Percentiles rank a stretch among this genome's conserved stretches.
Conservation (phyloP, 2,797 vertebrate genomes). For the Aphelocoma californica region DNA sequence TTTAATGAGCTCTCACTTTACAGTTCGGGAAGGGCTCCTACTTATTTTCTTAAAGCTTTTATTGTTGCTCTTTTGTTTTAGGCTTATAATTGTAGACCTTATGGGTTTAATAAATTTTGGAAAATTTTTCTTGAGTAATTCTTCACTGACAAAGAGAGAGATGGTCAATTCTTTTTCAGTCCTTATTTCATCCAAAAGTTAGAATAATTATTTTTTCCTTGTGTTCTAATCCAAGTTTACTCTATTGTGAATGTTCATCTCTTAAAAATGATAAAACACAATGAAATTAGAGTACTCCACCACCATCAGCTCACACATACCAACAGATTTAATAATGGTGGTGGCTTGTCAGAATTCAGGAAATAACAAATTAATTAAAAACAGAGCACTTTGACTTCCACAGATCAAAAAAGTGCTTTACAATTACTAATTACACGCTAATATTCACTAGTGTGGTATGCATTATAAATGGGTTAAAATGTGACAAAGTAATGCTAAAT, state of each 20-base stretch:
- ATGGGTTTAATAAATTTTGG: neutral
- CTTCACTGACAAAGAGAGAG: neutral
- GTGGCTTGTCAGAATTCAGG: neutral
- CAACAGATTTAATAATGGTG: neutral
- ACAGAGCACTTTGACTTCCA: neutral
- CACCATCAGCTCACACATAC: neutral
- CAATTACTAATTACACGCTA: neutral
- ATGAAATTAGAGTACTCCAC: neutral
- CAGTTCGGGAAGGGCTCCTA: neutral
- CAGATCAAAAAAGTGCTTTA: slow-evolving; percentile 23
- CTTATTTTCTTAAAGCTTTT: neutral
- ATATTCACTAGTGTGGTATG: neutral
- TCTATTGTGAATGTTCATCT: neutral
- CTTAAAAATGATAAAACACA: neutral
- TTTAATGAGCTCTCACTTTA: neutral
- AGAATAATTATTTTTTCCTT: neutral
- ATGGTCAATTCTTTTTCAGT: neutral
- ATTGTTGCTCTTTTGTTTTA: neutral
- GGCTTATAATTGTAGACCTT: neutral
- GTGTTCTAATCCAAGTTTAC: neutral
- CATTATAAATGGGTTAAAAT: slow-evolving; percentile 39
- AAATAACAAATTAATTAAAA: slow-evolving; percentile 35
- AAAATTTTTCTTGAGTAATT: neutral
- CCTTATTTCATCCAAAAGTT: neutral
- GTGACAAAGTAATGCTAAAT: slow-evolving; percentile 18